A percentile compares a stretch with the other conserved stretches of the same genome.
These are phyloP conservation scores for Tetranychus piercei DNA, from an alignment of 2,888 invertebrate genomes.

Conservation along the genomic window DNA sequence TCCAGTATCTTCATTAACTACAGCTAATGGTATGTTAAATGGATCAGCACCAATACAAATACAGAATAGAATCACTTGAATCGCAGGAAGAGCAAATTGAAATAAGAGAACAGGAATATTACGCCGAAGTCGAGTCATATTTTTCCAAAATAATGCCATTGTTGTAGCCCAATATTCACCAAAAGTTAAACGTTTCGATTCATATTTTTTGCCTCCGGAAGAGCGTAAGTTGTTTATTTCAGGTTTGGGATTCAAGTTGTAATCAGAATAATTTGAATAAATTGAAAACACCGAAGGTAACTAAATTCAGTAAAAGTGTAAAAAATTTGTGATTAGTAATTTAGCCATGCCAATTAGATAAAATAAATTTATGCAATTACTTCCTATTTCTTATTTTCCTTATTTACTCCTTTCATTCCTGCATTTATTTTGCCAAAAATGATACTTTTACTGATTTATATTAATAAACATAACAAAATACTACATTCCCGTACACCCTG, in stretches of 20 bases:
- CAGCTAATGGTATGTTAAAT: constrained; percentile 31
- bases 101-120: constrained; percentile 31
- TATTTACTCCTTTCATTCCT: neutral
- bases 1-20: constrained; percentile 33
- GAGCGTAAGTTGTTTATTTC: neutral
- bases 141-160: constrained; percentile 29
- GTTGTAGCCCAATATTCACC: constrained; percentile 19
- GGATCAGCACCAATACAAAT: constrained; percentile 32
- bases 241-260: constrained; percentile 13
- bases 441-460: neutral
- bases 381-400: neutral
- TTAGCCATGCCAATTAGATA: neutral
- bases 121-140: constrained; percentile 30
- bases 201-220: neutral
- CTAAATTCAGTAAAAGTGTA: constrained; percentile 4
- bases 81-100: constrained; percentile 34
- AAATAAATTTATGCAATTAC: neutral
- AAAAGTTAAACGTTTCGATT: constrained; percentile 5
- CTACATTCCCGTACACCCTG: neutral
- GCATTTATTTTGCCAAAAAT: neutral
- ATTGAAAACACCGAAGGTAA: constrained; percentile 22
- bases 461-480: neutral
- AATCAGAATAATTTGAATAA: constrained; percentile 16
- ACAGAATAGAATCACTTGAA: constrained; percentile 36
- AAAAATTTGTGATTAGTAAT: neutral